These are phyloP conservation scores for Mus pahari DNA, from an alignment of 2,113 vertebrate species.

Conservation along the genomic window DNA sequence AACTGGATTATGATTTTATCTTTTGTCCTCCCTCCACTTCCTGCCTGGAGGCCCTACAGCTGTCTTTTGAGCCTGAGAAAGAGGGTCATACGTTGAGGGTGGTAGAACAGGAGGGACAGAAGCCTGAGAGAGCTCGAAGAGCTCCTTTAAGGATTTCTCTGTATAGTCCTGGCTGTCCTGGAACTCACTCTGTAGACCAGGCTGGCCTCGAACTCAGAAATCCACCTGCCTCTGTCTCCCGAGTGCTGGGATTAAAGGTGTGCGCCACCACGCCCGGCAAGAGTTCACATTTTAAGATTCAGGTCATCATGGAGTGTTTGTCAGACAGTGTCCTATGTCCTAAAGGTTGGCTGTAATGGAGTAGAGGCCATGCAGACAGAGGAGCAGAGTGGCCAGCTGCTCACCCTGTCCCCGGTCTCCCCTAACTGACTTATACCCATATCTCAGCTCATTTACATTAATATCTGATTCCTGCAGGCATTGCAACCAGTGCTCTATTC, in stretches of 20 bases:
- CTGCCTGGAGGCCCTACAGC: not conserved
- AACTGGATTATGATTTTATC: conserved; percentile 25
- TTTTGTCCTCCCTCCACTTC: conserved; percentile 51
- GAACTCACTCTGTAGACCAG: no score
- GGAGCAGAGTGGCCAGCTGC: rapidly evolving
- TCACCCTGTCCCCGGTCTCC: no score
- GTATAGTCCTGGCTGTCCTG: no score
- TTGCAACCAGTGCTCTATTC: not conserved
- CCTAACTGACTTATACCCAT: not conserved
- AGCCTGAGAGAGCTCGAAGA: no score
- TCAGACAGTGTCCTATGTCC: not conserved
- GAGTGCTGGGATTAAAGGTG: no score
- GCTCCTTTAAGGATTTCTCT: no score
- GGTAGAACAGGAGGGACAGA: not conserved
- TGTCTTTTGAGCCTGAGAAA: conserved; percentile 1
- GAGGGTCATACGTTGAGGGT: not conserved
- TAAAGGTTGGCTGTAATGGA: not conserved
- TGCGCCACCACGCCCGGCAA: no score
- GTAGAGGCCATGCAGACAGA: not conserved
- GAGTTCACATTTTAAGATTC: not conserved
- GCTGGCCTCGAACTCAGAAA: no score
- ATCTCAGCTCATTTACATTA: not conserved
- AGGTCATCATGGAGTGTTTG: not conserved
- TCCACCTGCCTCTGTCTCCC: no score
- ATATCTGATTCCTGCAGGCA: not conserved